Percentiles rank a stretch among this genome's conserved stretches.
Conservation (phyloP, 2,797 vertebrate species). For the Octomys mimax region DNA sequence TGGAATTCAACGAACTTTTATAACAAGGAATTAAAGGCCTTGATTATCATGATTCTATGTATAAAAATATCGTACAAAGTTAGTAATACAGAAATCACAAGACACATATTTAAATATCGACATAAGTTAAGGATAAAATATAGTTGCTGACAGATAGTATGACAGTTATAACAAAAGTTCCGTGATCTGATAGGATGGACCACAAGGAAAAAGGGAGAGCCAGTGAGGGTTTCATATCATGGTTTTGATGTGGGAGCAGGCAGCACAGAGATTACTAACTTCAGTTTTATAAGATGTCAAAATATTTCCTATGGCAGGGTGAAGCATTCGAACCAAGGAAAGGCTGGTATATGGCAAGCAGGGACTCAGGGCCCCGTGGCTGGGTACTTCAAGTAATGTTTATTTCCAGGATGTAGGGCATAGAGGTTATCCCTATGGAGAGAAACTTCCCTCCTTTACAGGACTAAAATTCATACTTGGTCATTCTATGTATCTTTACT, state of each 20-base stretch:
- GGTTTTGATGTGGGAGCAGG: not conserved
- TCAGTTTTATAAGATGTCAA: not conserved
- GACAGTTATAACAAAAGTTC: not conserved
- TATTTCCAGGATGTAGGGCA: not conserved
- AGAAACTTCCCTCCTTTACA: not conserved
- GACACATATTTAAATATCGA: not conserved
- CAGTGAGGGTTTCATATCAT: not conserved
- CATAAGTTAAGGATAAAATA: not conserved
- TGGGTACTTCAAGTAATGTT: not conserved
- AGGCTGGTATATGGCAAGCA: too few relatives aligned
- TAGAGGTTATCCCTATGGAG: not conserved
- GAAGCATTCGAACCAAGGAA: not conserved
- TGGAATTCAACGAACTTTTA: not conserved
- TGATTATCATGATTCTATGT: constrained; percentile 21
- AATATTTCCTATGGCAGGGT: not conserved
- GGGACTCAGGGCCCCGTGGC: not conserved
- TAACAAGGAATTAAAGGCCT: not conserved
- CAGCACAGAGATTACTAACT: not conserved
- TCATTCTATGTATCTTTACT: not conserved
- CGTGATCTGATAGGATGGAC: not conserved
- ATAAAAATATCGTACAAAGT: not conserved
- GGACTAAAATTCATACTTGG: constrained; percentile 1
- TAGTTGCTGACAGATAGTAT: not conserved
- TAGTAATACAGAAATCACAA: not conserved
- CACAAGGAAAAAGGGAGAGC: not conserved